A percentile compares a stretch with the other conserved stretches of the same genome.
These are phyloP conservation scores for Xenopus borealis DNA, from an alignment of 2,113 vertebrate genomes.

Conservation along the genomic window DNA sequence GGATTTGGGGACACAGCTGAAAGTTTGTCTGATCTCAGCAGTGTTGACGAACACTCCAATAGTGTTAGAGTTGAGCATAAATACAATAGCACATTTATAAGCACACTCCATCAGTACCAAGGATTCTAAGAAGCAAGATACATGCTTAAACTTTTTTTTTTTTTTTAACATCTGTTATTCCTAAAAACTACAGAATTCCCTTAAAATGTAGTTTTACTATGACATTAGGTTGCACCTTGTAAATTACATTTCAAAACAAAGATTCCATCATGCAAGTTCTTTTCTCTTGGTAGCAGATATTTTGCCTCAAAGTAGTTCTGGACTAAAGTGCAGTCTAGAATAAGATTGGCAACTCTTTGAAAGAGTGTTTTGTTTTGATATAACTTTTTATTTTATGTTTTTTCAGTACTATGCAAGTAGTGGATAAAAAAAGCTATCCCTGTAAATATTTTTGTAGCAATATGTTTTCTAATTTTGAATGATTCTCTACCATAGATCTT, in stretches of 20 bases:
- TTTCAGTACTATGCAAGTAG: constrained; percentile 7
- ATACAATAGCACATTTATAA: constrained; percentile 71
- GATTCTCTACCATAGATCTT: too few species aligned
- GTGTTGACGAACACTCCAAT: constrained; percentile 81
- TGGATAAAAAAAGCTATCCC: not conserved
- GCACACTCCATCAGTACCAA: constrained; percentile 75
- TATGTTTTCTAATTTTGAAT: not conserved
- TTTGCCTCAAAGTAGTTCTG: too few species aligned
- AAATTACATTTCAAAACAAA: too few species aligned
- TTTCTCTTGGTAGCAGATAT: too few species aligned
- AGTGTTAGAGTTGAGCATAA: constrained; percentile 73
- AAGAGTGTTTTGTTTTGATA: not conserved
- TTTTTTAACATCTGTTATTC: not conserved
- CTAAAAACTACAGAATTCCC: not conserved
- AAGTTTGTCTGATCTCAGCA: constrained; percentile 79
- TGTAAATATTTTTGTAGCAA: not conserved
- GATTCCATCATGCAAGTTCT: too few species aligned
- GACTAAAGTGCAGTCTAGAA: too few species aligned
- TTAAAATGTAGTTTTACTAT: not conserved
- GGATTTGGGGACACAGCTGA: constrained; percentile 96
- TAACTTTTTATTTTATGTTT: not conserved
- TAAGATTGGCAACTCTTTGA: not conserved
- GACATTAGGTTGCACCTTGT: too few species aligned
- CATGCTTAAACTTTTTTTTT: not conserved
- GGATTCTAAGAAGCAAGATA: constrained; percentile 64